Evolutionary conservation across 2,797 vertebrate genomes (phyloP).

Genomic region (Falco berigora): DNA sequence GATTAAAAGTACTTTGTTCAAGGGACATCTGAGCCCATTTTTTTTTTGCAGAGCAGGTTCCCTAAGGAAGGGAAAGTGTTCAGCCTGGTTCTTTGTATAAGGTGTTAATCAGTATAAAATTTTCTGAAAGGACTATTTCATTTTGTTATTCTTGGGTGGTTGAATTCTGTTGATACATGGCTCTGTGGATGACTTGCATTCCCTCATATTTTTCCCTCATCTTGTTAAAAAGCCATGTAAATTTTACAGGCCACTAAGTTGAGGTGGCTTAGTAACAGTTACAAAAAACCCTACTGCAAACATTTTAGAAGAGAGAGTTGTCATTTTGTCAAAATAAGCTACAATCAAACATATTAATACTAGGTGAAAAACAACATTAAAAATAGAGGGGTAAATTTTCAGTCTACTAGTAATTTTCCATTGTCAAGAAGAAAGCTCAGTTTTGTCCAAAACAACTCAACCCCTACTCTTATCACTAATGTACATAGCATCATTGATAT

Average conservation of each 20-base stretch:
- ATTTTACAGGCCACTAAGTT: not conserved
- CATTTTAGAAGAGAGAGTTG: not conserved
- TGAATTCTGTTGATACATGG: not conserved
- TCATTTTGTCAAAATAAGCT: not conserved
- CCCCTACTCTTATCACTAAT: slow-evolving; percentile 39
- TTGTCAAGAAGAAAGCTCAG: slow-evolving; percentile 5
- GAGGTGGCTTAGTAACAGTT: not conserved
- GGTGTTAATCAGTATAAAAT: not conserved
- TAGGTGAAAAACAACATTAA: not conserved
- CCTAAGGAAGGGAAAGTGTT: not conserved
- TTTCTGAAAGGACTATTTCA: not conserved
- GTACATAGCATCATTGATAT: slow-evolving; percentile 40
- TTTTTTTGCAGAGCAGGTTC: not conserved
- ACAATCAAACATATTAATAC: not conserved
- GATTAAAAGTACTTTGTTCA: not conserved
- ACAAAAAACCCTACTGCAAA: not conserved
- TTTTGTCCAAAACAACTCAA: slow-evolving; percentile 37
- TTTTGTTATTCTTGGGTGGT: not conserved
- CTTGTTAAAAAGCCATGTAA: not conserved
- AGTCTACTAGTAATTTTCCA: slow-evolving; percentile 47
- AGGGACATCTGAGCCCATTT: not conserved
- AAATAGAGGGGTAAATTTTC: not conserved
- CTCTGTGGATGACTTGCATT: not conserved
- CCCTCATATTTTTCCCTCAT: not conserved
- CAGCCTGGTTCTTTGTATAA: not conserved